A percentile compares a stretch with the other conserved stretches of the same genome.
phyloP scores from a whole-genome alignment of 2,888 invertebrate species.

The Amorpha juglandis region DNA sequence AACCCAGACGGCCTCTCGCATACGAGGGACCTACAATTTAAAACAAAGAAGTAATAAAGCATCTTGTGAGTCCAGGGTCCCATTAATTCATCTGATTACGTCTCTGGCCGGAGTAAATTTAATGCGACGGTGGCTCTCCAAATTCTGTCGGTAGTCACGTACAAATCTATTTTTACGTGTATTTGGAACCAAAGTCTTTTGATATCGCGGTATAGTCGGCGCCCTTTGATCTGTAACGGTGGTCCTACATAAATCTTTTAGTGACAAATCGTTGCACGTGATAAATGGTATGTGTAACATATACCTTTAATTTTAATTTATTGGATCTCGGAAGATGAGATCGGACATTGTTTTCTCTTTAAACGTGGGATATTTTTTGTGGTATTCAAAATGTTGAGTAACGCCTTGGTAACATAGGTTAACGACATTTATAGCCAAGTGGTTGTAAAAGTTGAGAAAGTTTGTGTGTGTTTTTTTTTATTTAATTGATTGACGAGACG shows the following conservation, averaged over 20 bases:
- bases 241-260: conserved; percentile 62
- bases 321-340: neutral
- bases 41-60: too few relatives aligned
- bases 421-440: too few relatives aligned
- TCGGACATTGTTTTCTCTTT: conserved; percentile 3
- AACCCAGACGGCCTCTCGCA: too few relatives aligned
- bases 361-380: neutral
- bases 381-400: neutral
- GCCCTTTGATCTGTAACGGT: conserved; percentile 71
- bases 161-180: conserved; percentile 56
- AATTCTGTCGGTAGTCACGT: conserved; percentile 42
- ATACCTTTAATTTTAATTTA: conserved; percentile 29
- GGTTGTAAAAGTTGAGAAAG: too few relatives aligned
- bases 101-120: conserved; percentile 22
- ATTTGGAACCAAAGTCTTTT: conserved; percentile 53
- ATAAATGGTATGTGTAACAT: conserved; percentile 33
- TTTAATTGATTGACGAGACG: too few relatives aligned
- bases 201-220: conserved; percentile 48
- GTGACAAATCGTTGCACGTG: conserved; percentile 67
- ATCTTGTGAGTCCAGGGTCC: neutral
- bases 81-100: neutral
- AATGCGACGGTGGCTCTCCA: conserved; percentile 26
- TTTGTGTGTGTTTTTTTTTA: too few relatives aligned
- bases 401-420: neutral
- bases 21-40: too few relatives aligned